phyloP scores from a whole-genome alignment of 2,888 invertebrate species.

The Itoplectis maculator region DNA sequence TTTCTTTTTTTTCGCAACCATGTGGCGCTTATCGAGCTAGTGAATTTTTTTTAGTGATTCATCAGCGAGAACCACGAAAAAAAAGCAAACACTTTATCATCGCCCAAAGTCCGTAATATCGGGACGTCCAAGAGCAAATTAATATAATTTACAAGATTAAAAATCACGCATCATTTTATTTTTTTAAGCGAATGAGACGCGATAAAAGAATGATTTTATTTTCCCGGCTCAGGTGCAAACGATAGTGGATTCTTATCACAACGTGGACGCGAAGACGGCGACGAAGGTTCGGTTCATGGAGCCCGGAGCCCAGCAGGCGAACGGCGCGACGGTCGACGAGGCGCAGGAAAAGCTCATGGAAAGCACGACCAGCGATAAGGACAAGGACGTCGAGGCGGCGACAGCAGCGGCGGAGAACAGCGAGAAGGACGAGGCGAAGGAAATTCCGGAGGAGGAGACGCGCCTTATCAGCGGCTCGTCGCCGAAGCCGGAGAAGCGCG shows the following conservation, averaged over 20 bases:
- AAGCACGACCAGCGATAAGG: slow-evolving; percentile 71
- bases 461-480: slow-evolving; percentile 75
- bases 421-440: slow-evolving; percentile 80
- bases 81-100: too few relatives aligned
- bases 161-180: too few relatives aligned
- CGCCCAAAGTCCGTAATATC: slow-evolving; percentile 56
- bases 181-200: background rate
- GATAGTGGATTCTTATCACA: slow-evolving; percentile 95
- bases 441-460: slow-evolving; percentile 81
- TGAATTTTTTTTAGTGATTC: slow-evolving; percentile 72
- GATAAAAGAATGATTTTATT: slow-evolving; percentile 27
- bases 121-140: slow-evolving; percentile 53
- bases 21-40: slow-evolving; percentile 76
- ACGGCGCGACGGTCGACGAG: slow-evolving; percentile 82
- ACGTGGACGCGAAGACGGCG: slow-evolving; percentile 90
- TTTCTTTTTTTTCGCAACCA: slow-evolving; percentile 76
- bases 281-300: slow-evolving; percentile 96
- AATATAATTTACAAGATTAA: slow-evolving; percentile 55
- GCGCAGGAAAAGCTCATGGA: slow-evolving; percentile 78
- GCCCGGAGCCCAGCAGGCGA: slow-evolving; percentile 84
- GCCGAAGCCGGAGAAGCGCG: slow-evolving; percentile 80
- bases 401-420: slow-evolving; percentile 75
- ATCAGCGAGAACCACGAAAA: slow-evolving; percentile 55
- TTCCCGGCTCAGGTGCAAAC: slow-evolving; percentile 92
- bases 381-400: slow-evolving; percentile 71